phyloP scores from a whole-genome alignment of 2,888 invertebrate genomes.

The Hypselothyrea guttata region DNA sequence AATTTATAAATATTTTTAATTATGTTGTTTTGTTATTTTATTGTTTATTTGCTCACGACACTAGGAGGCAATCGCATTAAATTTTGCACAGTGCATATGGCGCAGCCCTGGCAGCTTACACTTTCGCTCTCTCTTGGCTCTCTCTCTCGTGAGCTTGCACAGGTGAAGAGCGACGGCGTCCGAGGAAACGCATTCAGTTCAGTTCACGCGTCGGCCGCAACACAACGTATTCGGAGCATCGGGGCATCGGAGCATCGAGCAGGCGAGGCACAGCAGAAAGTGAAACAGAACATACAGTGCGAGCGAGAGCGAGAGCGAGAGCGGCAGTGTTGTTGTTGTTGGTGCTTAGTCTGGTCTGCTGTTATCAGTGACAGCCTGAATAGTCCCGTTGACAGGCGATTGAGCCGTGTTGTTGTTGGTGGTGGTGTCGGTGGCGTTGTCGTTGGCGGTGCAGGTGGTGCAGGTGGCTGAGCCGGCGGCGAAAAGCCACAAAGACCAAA shows the following conservation, averaged over 20 bases:
- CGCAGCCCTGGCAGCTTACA: conserved; percentile 16
- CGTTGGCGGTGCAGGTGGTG: conserved; percentile 62
- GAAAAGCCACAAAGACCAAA: conserved; percentile 44
- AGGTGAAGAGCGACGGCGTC: conserved; percentile 7
- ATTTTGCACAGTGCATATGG: conserved; percentile 16
- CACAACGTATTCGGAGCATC: conserved; percentile 47
- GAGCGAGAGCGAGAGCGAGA: conserved; percentile 3
- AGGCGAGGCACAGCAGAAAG: conserved; percentile 24
- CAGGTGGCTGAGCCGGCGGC: conserved; percentile 65
- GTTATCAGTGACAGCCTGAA: conserved; percentile 63
- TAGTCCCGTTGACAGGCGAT: conserved; percentile 24
- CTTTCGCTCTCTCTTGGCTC: neutral
- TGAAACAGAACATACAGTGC: conserved; percentile 7
- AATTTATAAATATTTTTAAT: too few relatives aligned
- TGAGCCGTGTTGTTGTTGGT: neutral
- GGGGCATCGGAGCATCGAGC: conserved; percentile 17
- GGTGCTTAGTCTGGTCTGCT: conserved; percentile 48
- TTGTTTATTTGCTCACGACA: too few relatives aligned
- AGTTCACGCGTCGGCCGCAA: conserved; percentile 76
- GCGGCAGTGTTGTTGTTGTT: conserved; percentile 51
- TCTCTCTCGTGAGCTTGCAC: conserved; percentile 15
- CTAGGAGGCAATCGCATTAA: neutral
- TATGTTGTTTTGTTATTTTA: too few relatives aligned
- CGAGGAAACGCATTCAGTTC: conserved; percentile 57
- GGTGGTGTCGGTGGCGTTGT: conserved; percentile 20